These are phyloP conservation scores for Vespertilio murinus DNA, from an alignment of 2,797 vertebrate species.

Conservation along the genomic window DNA sequence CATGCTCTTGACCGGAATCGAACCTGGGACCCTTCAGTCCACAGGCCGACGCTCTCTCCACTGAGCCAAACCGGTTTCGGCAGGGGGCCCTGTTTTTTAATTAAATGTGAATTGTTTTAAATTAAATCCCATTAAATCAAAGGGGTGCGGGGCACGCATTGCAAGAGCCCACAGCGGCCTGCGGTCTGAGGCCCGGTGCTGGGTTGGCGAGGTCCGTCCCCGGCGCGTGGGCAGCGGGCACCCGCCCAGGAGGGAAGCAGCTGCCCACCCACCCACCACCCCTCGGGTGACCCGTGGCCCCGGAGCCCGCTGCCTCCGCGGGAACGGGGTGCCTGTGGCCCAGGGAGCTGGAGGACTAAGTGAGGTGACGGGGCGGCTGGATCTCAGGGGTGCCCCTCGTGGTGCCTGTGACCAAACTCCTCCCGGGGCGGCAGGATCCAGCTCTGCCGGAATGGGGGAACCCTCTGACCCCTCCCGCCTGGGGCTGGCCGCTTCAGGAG, in stretches of 20 bases:
- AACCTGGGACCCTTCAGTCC: no score
- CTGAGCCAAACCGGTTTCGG: no score
- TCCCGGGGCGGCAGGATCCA: background rate
- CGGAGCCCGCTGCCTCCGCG: background rate
- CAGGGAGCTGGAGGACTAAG: rapidly evolving
- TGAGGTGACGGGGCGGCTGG: rapidly evolving
- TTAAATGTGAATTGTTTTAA: conserved; percentile 57
- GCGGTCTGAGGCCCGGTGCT: rapidly evolving
- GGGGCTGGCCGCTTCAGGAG: no score
- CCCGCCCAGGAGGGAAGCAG: background rate
- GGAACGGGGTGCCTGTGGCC: background rate
- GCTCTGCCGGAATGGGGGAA: no score
- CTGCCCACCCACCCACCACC: background rate
- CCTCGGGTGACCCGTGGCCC: background rate
- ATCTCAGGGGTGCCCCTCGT: background rate
- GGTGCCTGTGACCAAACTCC: background rate
- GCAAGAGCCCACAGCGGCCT: background rate
- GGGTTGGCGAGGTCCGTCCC: background rate
- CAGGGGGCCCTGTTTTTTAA: conserved; percentile 48
- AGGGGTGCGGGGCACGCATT: background rate
- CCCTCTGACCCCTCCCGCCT: no score
- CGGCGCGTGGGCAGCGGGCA: rapidly evolving
- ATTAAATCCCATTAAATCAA: conserved; percentile 46
- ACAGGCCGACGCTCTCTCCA: no score
- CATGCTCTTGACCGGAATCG: no score